Evolutionary conservation across 1,140 invertebrate genomes (phyloP), one percentile per base, ranked within the genome.

Genomic region (Scaptomyza pallida): DNA sequence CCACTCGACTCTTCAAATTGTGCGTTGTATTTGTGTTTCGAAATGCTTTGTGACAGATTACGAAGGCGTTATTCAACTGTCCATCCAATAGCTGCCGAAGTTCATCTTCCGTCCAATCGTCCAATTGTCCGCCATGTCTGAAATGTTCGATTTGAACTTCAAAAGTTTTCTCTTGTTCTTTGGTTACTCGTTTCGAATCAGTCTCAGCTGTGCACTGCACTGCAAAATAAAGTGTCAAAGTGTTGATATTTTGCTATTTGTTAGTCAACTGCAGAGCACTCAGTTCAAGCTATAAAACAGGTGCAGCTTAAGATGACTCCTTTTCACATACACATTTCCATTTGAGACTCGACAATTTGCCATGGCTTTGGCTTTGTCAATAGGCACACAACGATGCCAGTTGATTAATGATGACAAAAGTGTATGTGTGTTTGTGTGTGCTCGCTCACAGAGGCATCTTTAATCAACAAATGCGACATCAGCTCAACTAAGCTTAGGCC

Each of bases 391-490:
- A 69, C 74, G 81, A 62, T 65, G 73, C 54, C 81, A 78, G 77
- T 75, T 85, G 81, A 85, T 85, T 85, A 85, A 85, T 86, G 81
- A 85, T 81, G 77, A 86, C 81, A 85, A 85, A 81, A 77, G 81
- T 61, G 69, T 75, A 35, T 62, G 60, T 30, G 26, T 30, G 60
- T 30, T 0, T 30, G 81, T 61, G 73, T 75, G 40, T 62, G 60
- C 57, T 37, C 59, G 12, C 33, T 5, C 48, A 35, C 15, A 65
- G 61, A 56, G 51, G 37, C 15, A 52, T 50, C 63, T 77, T 86
- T 85, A 85, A 85, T 85, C 80, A 85, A 77, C 77, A 86, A 75
- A 77, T 80, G 77, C 50, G 81, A 73, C 76, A 78, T 54, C 60
- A 51, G 48, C 17, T 61, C 52, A 73, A 73, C 75, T 70, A 56